phyloP scores from a whole-genome alignment of 1,140 invertebrate species.

The Macrotrachela quadricornifera region DNA sequence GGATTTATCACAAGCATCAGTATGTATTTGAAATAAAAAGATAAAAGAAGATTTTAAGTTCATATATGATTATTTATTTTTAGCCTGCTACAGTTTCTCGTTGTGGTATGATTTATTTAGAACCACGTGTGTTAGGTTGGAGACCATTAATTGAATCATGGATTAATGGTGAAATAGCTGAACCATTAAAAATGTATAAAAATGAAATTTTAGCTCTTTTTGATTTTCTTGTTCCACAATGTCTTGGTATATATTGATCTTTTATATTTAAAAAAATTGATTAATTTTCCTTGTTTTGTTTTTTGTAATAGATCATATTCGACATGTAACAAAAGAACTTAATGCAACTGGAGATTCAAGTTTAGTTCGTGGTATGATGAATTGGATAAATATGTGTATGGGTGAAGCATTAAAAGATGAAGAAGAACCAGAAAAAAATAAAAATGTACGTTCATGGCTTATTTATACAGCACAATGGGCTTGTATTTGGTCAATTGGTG shows the following conservation, averaged over 20 bases:
- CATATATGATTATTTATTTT: not conserved
- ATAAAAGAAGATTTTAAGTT: not conserved
- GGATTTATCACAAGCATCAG: conserved; percentile 37
- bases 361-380: conserved; percentile 23
- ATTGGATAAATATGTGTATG: conserved; percentile 25
- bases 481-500: conserved; percentile 26
- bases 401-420: conserved; percentile 14
- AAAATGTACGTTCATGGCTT: conserved; percentile 20
- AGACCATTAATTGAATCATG: conserved; percentile 26
- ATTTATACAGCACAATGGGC: conserved; percentile 18
- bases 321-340: conserved; percentile 19
- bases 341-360: conserved; percentile 20
- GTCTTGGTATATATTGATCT: conserved; percentile 11
- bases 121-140: conserved; percentile 29
- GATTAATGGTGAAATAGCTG: conserved; percentile 13
- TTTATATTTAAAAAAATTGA: not conserved
- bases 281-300: too few species aligned
- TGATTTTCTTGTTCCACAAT: conserved; percentile 32
- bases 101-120: conserved; percentile 33
- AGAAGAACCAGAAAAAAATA: conserved; percentile 22
- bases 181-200: conserved; percentile 11
- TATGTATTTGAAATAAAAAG: conserved; percentile 13
- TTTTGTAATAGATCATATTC: conserved; percentile 8
- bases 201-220: conserved; percentile 20
- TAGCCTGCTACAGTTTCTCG: conserved; percentile 31